Percentiles rank a stretch among this genome's conserved stretches.
Evolutionary conservation across 2,888 invertebrate species (phyloP).

Genomic region (Tigriopus californicus): DNA sequence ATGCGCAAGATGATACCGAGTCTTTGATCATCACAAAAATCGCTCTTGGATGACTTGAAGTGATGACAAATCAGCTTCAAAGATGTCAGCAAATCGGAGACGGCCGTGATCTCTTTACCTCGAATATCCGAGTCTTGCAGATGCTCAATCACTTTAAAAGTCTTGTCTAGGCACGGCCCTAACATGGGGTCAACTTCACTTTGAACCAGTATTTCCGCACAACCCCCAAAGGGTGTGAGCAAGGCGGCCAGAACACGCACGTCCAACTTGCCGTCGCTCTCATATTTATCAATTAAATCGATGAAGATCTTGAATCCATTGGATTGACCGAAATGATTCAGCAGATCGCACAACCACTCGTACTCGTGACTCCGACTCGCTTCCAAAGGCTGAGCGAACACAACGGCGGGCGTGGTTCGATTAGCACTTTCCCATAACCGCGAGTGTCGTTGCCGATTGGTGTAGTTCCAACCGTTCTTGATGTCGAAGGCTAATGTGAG

Average conservation of each 20-base stretch:
- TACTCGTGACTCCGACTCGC: background rate
- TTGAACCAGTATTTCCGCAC: slow-evolving; percentile 26
- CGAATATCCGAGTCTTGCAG: slow-evolving; percentile 30
- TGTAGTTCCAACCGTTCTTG: slow-evolving; percentile 30
- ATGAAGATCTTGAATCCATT: slow-evolving; percentile 28
- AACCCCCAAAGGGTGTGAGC: slow-evolving; percentile 28
- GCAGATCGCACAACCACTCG: slow-evolving; percentile 30
- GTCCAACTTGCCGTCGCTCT: slow-evolving; percentile 21
- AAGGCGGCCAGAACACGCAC: slow-evolving; percentile 29
- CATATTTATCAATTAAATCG: slow-evolving; percentile 22
- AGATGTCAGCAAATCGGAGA: background rate
- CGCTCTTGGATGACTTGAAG: slow-evolving; percentile 28
- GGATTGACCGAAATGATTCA: slow-evolving; percentile 30
- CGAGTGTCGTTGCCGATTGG: slow-evolving; percentile 25
- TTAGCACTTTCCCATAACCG: slow-evolving; percentile 16
- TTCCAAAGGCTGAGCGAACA: background rate
- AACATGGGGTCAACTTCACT: slow-evolving; percentile 25
- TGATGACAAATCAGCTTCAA: slow-evolving; percentile 25
- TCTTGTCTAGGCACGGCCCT: slow-evolving; percentile 27
- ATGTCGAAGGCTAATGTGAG: slow-evolving; percentile 27
- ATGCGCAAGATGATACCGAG: slow-evolving; percentile 29
- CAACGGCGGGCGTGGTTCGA: slow-evolving; percentile 9
- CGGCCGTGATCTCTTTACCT: slow-evolving; percentile 26
- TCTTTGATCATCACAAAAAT: slow-evolving; percentile 26
- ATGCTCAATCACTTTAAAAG: slow-evolving; percentile 27